Evolutionary conservation across 2,888 invertebrate species (phyloP).

Genomic region (Linyphia triangularis): DNA sequence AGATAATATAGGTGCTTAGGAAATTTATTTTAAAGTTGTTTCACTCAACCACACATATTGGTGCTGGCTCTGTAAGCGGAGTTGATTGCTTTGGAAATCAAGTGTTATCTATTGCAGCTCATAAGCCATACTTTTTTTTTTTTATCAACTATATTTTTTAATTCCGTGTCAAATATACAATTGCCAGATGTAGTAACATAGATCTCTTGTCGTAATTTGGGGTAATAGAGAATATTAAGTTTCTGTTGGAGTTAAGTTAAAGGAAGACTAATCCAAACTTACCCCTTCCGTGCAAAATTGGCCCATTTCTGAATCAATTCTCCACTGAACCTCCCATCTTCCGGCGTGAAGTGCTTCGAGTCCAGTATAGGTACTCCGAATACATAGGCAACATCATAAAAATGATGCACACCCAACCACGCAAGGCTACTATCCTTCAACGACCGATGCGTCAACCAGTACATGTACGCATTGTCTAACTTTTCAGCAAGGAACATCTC

Average conservation of each 20-base stretch:
- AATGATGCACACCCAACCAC: conserved; percentile 64
- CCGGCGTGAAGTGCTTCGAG: conserved; percentile 19
- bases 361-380: conserved; percentile 59
- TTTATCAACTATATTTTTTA: neutral
- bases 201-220: neutral
- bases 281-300: conserved; percentile 59
- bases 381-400: conserved; percentile 54
- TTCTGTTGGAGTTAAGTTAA: neutral
- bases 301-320: conserved; percentile 48
- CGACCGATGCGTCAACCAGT: conserved; percentile 58
- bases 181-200: neutral
- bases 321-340: conserved; percentile 59
- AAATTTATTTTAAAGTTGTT: too few relatives aligned
- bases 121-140: neutral
- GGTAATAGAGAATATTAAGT: neutral
- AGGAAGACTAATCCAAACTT: neutral
- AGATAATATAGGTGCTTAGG: too few relatives aligned
- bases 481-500: conserved; percentile 54
- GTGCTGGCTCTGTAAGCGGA: too few relatives aligned
- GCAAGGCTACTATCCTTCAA: neutral
- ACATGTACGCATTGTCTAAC: conserved; percentile 10
- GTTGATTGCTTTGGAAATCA: neutral
- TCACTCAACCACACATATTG: too few relatives aligned
- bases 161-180: neutral
- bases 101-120: neutral